phyloP scores from a whole-genome alignment of 1,140 invertebrate species.

The Zaprionus vittiger region DNA sequence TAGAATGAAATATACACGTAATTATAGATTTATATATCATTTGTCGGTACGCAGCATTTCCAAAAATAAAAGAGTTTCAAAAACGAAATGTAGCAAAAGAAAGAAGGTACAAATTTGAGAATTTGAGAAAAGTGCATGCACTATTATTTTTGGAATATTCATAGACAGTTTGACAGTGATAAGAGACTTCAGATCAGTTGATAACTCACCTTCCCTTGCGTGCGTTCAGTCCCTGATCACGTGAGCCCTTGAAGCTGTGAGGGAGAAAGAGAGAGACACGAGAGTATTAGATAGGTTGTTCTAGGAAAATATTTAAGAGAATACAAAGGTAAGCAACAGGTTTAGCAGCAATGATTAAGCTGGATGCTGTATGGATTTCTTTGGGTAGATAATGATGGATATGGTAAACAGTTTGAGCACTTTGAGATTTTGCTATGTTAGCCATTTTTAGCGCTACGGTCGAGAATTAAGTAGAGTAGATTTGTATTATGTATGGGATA shows the following conservation, averaged over 20 bases:
- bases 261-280: slow-evolving; percentile 6
- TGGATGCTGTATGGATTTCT: slow-evolving; percentile 28
- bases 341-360: slow-evolving; percentile 62
- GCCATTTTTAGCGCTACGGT: slow-evolving; percentile 56
- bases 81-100: slow-evolving; percentile 39
- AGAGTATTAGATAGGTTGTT: background rate
- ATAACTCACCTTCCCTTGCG: slow-evolving; percentile 81
- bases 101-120: slow-evolving; percentile 48
- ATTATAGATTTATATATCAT: slow-evolving; percentile 36
- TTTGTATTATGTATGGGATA: background rate
- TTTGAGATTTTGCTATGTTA: slow-evolving; percentile 27
- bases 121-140: slow-evolving; percentile 68
- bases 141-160: slow-evolving; percentile 61
- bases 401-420: slow-evolving; percentile 8
- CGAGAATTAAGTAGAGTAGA: background rate
- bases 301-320: background rate
- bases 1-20: slow-evolving; percentile 20
- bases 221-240: slow-evolving; percentile 84
- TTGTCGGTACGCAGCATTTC: slow-evolving; percentile 70
- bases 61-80: slow-evolving; percentile 61
- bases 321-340: slow-evolving; percentile 41
- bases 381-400: slow-evolving; percentile 1
- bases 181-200: background rate
- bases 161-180: background rate
- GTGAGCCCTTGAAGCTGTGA: slow-evolving; percentile 86